phyloP scores from a whole-genome alignment of 2,113 vertebrate species.

The Ciconia boyciana region DNA sequence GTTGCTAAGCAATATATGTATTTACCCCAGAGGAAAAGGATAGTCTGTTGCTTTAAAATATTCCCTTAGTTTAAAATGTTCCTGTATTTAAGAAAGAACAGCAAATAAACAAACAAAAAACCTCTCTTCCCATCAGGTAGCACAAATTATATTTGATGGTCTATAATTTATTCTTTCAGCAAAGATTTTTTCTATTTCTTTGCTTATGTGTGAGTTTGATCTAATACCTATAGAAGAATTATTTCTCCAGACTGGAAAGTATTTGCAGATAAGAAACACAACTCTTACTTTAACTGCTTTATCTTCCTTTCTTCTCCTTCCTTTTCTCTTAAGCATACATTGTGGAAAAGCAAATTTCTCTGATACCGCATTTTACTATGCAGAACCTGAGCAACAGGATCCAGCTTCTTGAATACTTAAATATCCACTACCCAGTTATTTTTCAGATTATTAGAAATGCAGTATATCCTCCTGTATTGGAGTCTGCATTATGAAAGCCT shows the following conservation, averaged over 20 bases:
- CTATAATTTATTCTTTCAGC: slow-evolving; percentile 55
- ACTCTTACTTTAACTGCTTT: neutral
- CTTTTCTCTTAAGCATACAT: slow-evolving; percentile 33
- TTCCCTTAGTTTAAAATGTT: neutral
- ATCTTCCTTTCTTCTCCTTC: slow-evolving; percentile 2
- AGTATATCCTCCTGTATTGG: neutral
- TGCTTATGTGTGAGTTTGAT: slow-evolving; percentile 49
- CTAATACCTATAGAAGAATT: slow-evolving; percentile 29
- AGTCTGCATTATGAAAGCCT: neutral
- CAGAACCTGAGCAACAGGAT: neutral
- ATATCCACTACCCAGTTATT: neutral
- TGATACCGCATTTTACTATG: neutral
- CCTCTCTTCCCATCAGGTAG: neutral
- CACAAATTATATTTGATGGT: slow-evolving; percentile 30
- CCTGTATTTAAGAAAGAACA: neutral
- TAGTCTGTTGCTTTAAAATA: neutral
- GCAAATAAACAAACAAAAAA: neutral
- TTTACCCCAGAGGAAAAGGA: neutral
- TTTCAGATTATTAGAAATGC: neutral
- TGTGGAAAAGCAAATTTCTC: slow-evolving; percentile 41
- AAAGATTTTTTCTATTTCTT: slow-evolving; percentile 47
- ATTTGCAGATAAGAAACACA: slow-evolving; percentile 30
- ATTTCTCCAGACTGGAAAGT: neutral
- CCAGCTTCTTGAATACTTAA: neutral
- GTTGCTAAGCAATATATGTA: neutral